Percentiles rank a stretch among this genome's conserved stretches.
Conservation (phyloP, 1,140 invertebrate genomes). For the Mercenaria mercenaria region DNA sequence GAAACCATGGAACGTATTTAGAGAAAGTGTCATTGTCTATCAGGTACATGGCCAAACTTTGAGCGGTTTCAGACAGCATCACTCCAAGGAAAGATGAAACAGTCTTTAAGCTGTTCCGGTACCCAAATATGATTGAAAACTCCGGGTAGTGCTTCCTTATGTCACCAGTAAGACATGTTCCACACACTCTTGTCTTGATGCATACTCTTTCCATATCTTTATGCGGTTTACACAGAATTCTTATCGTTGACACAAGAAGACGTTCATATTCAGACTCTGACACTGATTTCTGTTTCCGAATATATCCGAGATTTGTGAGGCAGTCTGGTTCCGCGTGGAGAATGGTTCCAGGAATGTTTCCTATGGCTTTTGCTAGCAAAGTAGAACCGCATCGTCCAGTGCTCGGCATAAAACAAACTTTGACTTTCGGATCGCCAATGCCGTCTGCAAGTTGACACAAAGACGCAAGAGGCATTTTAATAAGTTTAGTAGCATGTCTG, state of each 20-base stretch:
- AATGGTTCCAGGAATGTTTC: constrained; percentile 1
- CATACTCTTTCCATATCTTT: neutral
- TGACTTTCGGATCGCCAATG: neutral
- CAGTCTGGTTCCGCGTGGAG: constrained; percentile 36
- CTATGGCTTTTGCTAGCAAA: neutral
- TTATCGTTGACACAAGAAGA: neutral
- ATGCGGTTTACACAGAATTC: neutral
- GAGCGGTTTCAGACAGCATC: constrained; percentile 30
- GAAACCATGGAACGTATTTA: constrained; percentile 11
- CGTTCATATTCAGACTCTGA: constrained; percentile 12
- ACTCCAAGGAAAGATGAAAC: constrained; percentile 36
- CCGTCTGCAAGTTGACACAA: neutral
- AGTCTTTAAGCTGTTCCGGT: constrained; percentile 32
- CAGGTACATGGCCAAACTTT: constrained; percentile 28
- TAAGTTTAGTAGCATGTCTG: neutral
- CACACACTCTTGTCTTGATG: constrained; percentile 30
- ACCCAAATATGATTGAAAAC: neutral
- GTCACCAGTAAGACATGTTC: neutral
- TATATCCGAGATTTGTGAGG: neutral
- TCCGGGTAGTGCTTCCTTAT: neutral
- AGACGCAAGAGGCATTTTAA: neutral
- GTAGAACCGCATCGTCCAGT: constrained; percentile 32
- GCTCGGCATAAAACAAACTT: constrained; percentile 34
- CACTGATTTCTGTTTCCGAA: neutral
- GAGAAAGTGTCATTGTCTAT: constrained; percentile 29